Base-by-base conservation (phyloP, 2,797 vertebrate species). In the Urosaurus nigricauda region DNA sequence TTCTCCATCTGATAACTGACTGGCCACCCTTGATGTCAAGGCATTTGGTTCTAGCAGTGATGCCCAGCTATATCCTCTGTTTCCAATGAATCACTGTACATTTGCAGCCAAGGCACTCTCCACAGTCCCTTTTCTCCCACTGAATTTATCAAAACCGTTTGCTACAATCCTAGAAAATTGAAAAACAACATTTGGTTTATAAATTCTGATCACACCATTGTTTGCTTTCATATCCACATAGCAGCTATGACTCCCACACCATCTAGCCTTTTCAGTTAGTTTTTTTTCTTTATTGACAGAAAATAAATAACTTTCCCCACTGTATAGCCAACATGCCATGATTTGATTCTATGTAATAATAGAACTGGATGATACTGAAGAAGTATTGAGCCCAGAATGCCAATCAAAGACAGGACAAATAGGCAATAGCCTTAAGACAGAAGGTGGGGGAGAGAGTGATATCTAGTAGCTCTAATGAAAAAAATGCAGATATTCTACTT, bases 191-290 rank as follows among this genome's bases (percentile, higher is more conserved):
- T 70, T 79, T 88, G 40, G 1, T 5, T 12, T 65, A 79, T 16
- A 4, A 63, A 87, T 88, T 79, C 81, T 87, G 78, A 86, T 77
- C 21, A 32, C 24, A 24, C 0, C 0, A 80, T n/a, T 86, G 26
- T 9, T 75, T 89, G 87, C 35, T 91, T 89, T 68, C 37, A 74
- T 26, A 2, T 87, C 43, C 8, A 17, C 2, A 84, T 32, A 17
- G 8, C 32, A 78, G 63, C 16, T 58, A 84, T 3, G 90, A 29
- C 17, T 5, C 79, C 43, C 75, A 74, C 63, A 0, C 0, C 68
- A 85, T 87, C 88, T 65, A 4, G 56, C 1, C 32, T 51, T 74
- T 84, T 58, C 4, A 78, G 26, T 84, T 35, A 43, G 19, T 19
- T 74, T 87, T 90, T 79, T 0, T 12, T 11, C 0, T 87, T 88